Conservation (phyloP, 2,888 invertebrate genomes). For the Meiosimyza platycephala region DNA sequence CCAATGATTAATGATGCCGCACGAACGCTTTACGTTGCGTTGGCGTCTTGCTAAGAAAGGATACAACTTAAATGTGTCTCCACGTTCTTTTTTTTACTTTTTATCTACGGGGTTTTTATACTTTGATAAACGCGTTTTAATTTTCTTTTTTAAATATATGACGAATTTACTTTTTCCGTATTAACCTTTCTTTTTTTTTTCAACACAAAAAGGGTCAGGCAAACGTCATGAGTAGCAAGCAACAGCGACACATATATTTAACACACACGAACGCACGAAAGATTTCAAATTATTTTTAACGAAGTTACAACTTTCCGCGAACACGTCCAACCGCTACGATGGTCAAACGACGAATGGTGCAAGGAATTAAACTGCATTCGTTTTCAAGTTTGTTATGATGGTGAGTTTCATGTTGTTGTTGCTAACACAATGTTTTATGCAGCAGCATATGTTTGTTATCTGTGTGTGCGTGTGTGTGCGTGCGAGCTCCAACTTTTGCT, state of each 20-base stretch:
- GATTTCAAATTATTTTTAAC: background rate
- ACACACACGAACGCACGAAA: conserved; percentile 1
- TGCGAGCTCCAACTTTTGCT: background rate
- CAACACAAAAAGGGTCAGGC: background rate
- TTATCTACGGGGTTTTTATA: too few relatives aligned
- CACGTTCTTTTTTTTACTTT: too few relatives aligned
- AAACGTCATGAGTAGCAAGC: background rate
- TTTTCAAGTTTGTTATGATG: conserved; percentile 26
- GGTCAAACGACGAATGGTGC: conserved; percentile 29
- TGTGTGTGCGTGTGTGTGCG: background rate
- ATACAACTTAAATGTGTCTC: too few relatives aligned
- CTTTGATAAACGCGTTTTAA: too few relatives aligned
- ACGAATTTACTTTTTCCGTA: too few relatives aligned
- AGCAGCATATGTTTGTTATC: conserved; percentile 10
- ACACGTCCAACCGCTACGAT: conserved; percentile 30
- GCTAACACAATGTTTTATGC: background rate
- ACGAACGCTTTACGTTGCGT: background rate
- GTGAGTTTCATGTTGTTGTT: conserved; percentile 28
- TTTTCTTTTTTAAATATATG: too few relatives aligned
- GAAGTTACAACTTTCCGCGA: conserved; percentile 9
- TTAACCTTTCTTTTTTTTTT: too few relatives aligned
- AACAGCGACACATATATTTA: background rate
- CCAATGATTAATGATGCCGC: conserved; percentile 31
- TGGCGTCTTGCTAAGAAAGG: background rate
- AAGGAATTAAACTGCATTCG: background rate